Conservation (phyloP, 2,888 invertebrate species). For the Steinernema carpocapsae region DNA sequence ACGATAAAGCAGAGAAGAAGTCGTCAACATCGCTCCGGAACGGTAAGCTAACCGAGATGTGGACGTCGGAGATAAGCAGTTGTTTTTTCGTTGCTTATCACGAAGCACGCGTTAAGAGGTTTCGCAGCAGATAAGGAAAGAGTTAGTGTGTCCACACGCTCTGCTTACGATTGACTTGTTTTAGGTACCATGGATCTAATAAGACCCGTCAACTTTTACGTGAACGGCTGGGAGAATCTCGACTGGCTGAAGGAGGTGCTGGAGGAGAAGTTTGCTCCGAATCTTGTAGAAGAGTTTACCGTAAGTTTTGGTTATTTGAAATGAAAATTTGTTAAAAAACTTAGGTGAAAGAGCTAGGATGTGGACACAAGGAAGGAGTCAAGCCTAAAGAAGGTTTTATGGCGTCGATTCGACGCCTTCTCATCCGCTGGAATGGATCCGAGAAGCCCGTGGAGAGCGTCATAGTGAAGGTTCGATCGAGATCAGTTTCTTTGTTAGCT, state of each 20-base stretch:
- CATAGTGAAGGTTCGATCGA: background rate
- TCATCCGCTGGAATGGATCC: background rate
- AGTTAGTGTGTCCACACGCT: background rate
- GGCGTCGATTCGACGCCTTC: constrained; percentile 13
- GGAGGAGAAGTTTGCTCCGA: background rate
- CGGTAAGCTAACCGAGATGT: too few species aligned
- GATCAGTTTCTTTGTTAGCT: background rate
- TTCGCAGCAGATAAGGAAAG: background rate
- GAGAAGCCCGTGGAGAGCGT: background rate
- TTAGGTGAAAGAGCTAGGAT: background rate
- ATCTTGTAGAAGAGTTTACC: background rate
- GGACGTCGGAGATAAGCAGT: constrained; percentile 19
- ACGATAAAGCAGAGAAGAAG: too few species aligned
- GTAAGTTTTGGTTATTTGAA: background rate
- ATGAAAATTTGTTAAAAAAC: background rate
- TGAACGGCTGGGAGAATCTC: constrained; percentile 9
- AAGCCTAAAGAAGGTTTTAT: constrained; percentile 28
- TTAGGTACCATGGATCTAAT: background rate
- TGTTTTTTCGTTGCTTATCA: constrained; percentile 2
- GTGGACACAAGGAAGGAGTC: background rate
- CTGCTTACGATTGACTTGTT: constrained; percentile 14
- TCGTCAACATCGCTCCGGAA: too few species aligned
- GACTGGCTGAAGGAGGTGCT: constrained; percentile 3
- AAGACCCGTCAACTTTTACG: constrained; percentile 3
- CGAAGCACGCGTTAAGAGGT: background rate